Evolutionary conservation across 2,797 vertebrate genomes (phyloP).

Genomic region (Ctenochaetus hawaiiensis): DNA sequence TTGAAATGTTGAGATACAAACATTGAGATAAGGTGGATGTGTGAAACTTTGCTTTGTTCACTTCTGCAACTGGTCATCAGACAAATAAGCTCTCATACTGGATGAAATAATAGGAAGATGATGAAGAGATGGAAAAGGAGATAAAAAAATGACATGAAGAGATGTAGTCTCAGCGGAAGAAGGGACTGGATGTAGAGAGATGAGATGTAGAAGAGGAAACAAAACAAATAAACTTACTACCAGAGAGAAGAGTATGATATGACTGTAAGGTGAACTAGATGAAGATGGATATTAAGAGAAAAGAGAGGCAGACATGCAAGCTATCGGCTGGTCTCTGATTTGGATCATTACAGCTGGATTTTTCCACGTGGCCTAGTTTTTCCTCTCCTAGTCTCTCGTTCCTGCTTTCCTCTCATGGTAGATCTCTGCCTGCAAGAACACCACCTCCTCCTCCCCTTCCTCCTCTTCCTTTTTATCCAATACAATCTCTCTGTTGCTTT

Average conservation of each 20-base stretch:
- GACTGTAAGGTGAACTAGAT: not conserved
- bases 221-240: not conserved
- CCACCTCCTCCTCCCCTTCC: slow-evolving; percentile 30
- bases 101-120: not conserved
- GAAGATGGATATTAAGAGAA: not conserved
- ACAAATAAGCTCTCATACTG: not conserved
- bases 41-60: not conserved
- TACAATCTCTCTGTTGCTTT: slow-evolving; percentile 22
- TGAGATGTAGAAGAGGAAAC: not conserved
- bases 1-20: slow-evolving; percentile 11
- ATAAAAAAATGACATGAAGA: slow-evolving; percentile 11
- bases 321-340: slow-evolving; percentile 21
- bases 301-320: slow-evolving; percentile 32
- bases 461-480: slow-evolving; percentile 16
- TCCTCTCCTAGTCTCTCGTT: slow-evolving; percentile 37
- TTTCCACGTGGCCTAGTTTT: slow-evolving; percentile 83
- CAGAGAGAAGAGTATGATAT: slow-evolving; percentile 4
- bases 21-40: not conserved
- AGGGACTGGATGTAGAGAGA: not conserved
- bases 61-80: not conserved
- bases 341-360: slow-evolving; percentile 72
- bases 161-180: not conserved
- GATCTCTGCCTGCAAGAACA: slow-evolving; percentile 55
- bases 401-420: slow-evolving; percentile 49
- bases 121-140: not conserved